These are phyloP conservation scores for Palloptera scutellata DNA, from an alignment of 2,888 invertebrate genomes.

Conservation along the genomic window DNA sequence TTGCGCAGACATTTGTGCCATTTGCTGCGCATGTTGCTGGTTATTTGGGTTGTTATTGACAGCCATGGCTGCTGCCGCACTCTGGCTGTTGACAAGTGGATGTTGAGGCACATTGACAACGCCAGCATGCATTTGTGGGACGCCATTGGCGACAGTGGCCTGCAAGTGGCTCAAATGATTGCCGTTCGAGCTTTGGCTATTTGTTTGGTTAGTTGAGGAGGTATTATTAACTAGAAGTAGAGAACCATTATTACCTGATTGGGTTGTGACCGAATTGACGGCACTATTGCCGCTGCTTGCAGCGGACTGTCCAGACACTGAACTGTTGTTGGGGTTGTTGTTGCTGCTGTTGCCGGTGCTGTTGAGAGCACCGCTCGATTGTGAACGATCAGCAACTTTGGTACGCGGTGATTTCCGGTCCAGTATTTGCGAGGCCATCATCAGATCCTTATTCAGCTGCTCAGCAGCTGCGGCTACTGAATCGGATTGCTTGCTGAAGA, in stretches of 20 bases:
- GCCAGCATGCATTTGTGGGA: conserved; percentile 39
- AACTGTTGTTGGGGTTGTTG: conserved; percentile 35
- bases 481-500: conserved; percentile 77
- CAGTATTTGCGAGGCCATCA: conserved; percentile 81
- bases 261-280: conserved; percentile 59
- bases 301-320: conserved; percentile 37
- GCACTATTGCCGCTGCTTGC: conserved; percentile 43
- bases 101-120: conserved; percentile 44
- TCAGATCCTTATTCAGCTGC: conserved; percentile 83
- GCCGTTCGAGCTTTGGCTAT: conserved; percentile 43
- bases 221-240: conserved; percentile 61
- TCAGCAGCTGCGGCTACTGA: conserved; percentile 83
- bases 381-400: conserved; percentile 59
- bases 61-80: conserved; percentile 12
- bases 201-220: conserved; percentile 59
- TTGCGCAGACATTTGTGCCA: conserved; percentile 48
- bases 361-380: conserved; percentile 28
- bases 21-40: conserved; percentile 30
- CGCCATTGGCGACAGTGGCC: conserved; percentile 34
- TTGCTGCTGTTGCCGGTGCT: conserved; percentile 22
- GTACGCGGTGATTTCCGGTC: conserved; percentile 84
- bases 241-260: conserved; percentile 64
- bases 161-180: conserved; percentile 39
- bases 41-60: conserved; percentile 31
- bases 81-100: conserved; percentile 33